Evolutionary conservation across 2,888 invertebrate species (phyloP).

Genomic region (Melieria omissa): DNA sequence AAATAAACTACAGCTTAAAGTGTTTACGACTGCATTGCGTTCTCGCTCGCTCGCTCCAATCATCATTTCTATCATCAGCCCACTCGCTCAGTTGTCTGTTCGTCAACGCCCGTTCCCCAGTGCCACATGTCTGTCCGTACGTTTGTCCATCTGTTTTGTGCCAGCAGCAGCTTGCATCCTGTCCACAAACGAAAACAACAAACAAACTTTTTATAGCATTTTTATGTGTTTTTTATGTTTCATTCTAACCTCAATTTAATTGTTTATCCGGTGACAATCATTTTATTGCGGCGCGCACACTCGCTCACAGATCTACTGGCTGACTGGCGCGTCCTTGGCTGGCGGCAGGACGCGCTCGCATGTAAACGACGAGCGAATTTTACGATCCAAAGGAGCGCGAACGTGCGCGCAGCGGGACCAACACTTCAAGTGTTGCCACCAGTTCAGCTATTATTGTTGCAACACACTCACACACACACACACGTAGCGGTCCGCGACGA

Average conservation of each 20-base stretch:
- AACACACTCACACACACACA: background rate
- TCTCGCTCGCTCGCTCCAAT: too few relatives aligned
- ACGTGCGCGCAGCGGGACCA: constrained; percentile 18
- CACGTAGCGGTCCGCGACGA: background rate
- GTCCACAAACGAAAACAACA: constrained; percentile 12
- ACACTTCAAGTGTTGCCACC: constrained; percentile 35
- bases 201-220: constrained; percentile 59
- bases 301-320: constrained; percentile 16
- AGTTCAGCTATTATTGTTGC: background rate
- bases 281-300: constrained; percentile 55
- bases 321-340: too few relatives aligned
- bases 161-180: constrained; percentile 25
- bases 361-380: constrained; percentile 49
- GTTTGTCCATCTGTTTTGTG: constrained; percentile 8
- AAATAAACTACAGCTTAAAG: constrained; percentile 62
- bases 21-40: constrained; percentile 53
- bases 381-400: constrained; percentile 49
- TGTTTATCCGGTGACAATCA: constrained; percentile 68
- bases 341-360: constrained; percentile 29
- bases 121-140: background rate
- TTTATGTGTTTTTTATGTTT: constrained; percentile 66
- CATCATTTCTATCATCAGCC: background rate
- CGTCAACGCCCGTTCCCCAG: constrained; percentile 1
- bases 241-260: constrained; percentile 68
- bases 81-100: constrained; percentile 18